Evolutionary conservation across 2,888 invertebrate species (phyloP).

Genomic region (Phlogophora meticulosa): DNA sequence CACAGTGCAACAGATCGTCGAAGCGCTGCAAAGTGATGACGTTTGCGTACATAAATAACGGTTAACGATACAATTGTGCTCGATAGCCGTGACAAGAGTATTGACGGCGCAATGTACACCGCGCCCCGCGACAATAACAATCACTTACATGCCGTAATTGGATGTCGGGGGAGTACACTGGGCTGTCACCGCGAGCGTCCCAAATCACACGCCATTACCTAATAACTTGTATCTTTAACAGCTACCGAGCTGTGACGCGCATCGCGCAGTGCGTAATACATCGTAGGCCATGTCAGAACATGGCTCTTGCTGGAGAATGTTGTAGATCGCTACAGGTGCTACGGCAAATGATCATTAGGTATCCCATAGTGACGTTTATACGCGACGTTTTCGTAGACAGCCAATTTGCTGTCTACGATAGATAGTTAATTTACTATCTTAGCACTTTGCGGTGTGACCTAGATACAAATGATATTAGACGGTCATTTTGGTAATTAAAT

Average conservation of each 20-base stretch:
- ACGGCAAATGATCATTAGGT: neutral
- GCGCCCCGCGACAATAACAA: constrained; percentile 40
- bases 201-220: constrained; percentile 21
- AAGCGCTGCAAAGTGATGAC: constrained; percentile 40
- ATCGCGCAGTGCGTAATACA: neutral
- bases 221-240: constrained; percentile 24
- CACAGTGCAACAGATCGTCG: constrained; percentile 18
- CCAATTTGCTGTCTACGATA: neutral
- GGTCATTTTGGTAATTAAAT: neutral
- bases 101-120: constrained; percentile 18
- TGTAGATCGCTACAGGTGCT: neutral
- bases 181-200: constrained; percentile 18
- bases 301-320: no score
- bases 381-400: neutral
- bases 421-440: no score
- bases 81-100: constrained; percentile 38
- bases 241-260: neutral
- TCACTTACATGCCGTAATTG: constrained; percentile 54
- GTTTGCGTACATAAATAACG: constrained; percentile 46
- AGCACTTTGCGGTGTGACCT: no score
- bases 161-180: constrained; percentile 25
- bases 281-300: neutral
- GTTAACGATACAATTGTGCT: constrained; percentile 52
- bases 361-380: neutral
- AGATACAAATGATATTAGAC: neutral